These are phyloP conservation scores for Gallinago paraguaiae DNA, from an alignment of 2,113 vertebrate genomes.

Conservation along the genomic window DNA sequence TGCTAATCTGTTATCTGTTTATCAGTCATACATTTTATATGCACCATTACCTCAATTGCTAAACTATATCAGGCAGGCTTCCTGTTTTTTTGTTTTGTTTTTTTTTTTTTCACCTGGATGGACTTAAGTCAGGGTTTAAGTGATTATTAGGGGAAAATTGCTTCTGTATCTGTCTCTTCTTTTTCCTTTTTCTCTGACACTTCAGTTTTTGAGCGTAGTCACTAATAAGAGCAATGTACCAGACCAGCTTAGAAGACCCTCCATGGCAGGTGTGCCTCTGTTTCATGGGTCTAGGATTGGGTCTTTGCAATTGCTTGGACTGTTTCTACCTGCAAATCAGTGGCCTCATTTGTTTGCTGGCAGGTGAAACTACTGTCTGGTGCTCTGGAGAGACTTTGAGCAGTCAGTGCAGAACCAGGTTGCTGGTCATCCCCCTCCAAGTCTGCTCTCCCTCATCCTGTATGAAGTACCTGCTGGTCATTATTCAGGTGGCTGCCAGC, in stretches of 20 bases:
- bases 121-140: neutral
- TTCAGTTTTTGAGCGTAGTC: neutral
- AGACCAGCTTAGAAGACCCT: neutral
- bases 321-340: rapidly evolving
- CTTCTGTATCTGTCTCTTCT: neutral
- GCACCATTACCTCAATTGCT: neutral
- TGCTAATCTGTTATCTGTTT: neutral
- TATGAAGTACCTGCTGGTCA: rapidly evolving
- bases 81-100: neutral
- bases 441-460: neutral
- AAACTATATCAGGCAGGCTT: neutral
- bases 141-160: neutral
- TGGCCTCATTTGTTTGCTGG: neutral
- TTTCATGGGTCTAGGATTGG: neutral
- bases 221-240: rapidly evolving
- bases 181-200: neutral
- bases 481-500: neutral
- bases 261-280: neutral
- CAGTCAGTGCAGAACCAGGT: neutral
- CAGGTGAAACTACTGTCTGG: neutral
- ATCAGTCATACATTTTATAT: neutral
- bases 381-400: neutral
- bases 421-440: rapidly evolving
- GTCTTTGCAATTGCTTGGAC: neutral
- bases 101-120: neutral